Conservation (phyloP, 2,888 invertebrate species). For the Xestia c-nigrum region DNA sequence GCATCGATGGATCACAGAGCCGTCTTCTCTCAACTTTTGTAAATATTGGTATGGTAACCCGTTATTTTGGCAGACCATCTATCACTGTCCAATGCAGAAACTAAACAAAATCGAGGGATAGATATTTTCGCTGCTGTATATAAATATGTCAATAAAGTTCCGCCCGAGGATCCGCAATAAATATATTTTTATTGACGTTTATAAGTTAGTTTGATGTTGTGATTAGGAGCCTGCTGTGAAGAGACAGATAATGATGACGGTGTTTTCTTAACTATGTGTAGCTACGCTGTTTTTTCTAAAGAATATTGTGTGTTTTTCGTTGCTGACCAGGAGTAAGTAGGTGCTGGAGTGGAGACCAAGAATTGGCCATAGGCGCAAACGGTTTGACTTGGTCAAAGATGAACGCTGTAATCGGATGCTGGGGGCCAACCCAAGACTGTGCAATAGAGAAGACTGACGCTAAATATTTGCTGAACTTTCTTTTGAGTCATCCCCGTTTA, state of each 20-base stretch:
- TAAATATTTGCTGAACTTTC: neutral
- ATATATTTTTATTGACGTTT: conserved; percentile 50
- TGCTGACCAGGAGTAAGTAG: neutral
- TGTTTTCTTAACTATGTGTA: neutral
- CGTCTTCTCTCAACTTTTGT: conserved; percentile 72
- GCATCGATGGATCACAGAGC: conserved; percentile 73
- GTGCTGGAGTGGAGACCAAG: too few relatives aligned
- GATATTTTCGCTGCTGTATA: conserved; percentile 68
- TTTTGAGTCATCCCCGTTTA: neutral
- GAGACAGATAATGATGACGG: neutral
- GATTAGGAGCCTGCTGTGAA: conserved; percentile 25
- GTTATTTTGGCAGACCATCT: conserved; percentile 78
- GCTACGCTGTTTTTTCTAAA: too few relatives aligned
- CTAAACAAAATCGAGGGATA: conserved; percentile 72
- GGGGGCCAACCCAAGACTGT: too few relatives aligned
- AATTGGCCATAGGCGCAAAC: too few relatives aligned
- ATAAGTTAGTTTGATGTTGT: conserved; percentile 31
- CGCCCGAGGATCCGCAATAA: conserved; percentile 21
- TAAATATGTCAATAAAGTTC: conserved; percentile 72
- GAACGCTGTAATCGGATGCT: too few relatives aligned
- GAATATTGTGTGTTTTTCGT: neutral
- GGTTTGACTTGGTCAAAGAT: too few relatives aligned
- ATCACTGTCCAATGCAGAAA: conserved; percentile 79
- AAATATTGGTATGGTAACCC: conserved; percentile 79
- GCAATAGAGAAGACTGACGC: neutral